phyloP scores from a whole-genome alignment of 2,888 invertebrate genomes.

The Drosophila cognata region DNA sequence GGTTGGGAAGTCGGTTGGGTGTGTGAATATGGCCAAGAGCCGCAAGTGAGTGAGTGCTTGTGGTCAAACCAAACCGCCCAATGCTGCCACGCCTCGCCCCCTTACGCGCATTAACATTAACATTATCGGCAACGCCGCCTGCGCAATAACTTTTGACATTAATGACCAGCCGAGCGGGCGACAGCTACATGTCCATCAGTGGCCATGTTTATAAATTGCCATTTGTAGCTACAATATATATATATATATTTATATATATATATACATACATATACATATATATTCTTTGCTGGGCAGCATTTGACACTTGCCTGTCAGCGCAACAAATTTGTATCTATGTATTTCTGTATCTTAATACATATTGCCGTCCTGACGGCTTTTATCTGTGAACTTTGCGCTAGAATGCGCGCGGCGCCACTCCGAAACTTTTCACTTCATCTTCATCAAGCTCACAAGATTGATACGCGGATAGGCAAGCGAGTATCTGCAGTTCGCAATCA shows the following conservation, averaged over 20 bases:
- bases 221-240: slow-evolving; percentile 63
- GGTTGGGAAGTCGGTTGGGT: slow-evolving; percentile 3
- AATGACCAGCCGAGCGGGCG: slow-evolving; percentile 62
- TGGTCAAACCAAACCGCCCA: slow-evolving; percentile 61
- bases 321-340: slow-evolving; percentile 72
- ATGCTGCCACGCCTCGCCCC: slow-evolving; percentile 34
- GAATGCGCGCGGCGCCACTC: slow-evolving; percentile 68
- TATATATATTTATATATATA: neutral
- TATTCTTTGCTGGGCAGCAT: slow-evolving; percentile 13
- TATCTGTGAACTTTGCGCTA: slow-evolving; percentile 79
- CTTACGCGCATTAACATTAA: slow-evolving; percentile 52
- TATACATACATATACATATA: slow-evolving; percentile 18
- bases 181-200: slow-evolving; percentile 60
- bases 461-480: slow-evolving; percentile 12
- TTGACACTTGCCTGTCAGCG: slow-evolving; percentile 73
- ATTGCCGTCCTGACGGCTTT: slow-evolving; percentile 49
- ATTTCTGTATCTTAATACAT: slow-evolving; percentile 44
- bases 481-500: slow-evolving; percentile 51
- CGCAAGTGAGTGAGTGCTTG: slow-evolving; percentile 71
- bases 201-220: slow-evolving; percentile 74
- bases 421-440: slow-evolving; percentile 65
- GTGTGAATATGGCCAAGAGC: slow-evolving; percentile 33
- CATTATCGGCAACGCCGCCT: slow-evolving; percentile 73
- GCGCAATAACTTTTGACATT: slow-evolving; percentile 81
- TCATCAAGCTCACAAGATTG: slow-evolving; percentile 46